phyloP scores from a whole-genome alignment of 2,113 vertebrate genomes.

The Cettia cetti region DNA sequence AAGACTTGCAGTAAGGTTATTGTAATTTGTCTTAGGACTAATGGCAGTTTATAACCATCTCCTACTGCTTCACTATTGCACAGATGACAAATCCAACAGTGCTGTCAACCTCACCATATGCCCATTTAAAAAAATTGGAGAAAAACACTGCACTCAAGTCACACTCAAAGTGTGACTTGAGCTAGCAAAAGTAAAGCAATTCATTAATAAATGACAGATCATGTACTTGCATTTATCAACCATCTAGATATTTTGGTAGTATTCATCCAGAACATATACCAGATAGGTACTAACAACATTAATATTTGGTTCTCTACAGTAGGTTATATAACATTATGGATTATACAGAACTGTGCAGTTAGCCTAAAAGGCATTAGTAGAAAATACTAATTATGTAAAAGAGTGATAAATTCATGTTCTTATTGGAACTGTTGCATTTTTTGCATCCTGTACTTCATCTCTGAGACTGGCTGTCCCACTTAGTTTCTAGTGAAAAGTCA shows the following conservation, averaged over 20 bases:
- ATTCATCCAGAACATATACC: neutral
- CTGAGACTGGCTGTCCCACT: neutral
- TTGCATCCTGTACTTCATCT: neutral
- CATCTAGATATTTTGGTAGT: neutral
- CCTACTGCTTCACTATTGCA: neutral
- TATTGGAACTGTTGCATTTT: neutral
- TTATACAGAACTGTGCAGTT: neutral
- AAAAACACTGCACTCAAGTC: neutral
- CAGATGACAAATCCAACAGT: neutral
- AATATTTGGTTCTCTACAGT: neutral
- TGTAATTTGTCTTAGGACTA: neutral
- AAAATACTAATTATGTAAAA: neutral
- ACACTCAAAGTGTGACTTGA: neutral
- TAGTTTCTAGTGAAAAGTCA: neutral
- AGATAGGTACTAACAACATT: neutral
- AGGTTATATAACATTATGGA: neutral
- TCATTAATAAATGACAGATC: rapidly evolving
- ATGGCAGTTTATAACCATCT: neutral
- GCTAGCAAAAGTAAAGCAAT: neutral
- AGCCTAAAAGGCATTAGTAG: neutral
- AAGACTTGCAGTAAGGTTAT: neutral
- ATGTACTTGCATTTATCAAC: neutral
- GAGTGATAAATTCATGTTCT: neutral
- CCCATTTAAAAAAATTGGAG: neutral
- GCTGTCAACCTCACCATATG: neutral